Percentiles rank a stretch among this genome's conserved stretches.
Conservation (phyloP, 2,797 vertebrate genomes). For the Gallirallus australis region DNA sequence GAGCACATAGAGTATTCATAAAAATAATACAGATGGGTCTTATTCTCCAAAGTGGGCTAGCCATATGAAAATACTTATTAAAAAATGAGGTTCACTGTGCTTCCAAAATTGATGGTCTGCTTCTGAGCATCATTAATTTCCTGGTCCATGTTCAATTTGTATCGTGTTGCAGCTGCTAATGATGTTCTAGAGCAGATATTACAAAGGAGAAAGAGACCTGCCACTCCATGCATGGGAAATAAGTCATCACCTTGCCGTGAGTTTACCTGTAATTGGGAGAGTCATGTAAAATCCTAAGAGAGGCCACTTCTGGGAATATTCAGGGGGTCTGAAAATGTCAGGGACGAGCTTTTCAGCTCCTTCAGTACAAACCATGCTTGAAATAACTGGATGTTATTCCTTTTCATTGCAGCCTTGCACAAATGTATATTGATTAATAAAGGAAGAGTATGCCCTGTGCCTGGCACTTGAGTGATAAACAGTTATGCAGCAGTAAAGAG, state of each 20-base stretch:
- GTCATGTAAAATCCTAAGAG: neutral
- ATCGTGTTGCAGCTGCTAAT: neutral
- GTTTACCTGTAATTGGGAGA: constrained; percentile 3
- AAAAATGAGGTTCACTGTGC: neutral
- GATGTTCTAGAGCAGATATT: constrained; percentile 6
- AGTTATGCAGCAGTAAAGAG: constrained; percentile 36
- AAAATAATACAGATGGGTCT: constrained; percentile 2
- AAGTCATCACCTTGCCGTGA: neutral
- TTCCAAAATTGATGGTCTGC: neutral
- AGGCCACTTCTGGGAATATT: neutral
- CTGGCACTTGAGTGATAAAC: constrained; percentile 55
- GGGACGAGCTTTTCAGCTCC: neutral
- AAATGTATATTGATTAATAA: constrained; percentile 17
- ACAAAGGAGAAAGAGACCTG: neutral
- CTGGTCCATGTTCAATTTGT: neutral
- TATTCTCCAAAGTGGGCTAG: neutral
- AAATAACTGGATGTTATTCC: neutral
- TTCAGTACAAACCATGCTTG: neutral
- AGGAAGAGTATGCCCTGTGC: neutral
- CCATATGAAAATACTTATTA: neutral
- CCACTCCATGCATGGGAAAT: neutral
- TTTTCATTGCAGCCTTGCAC: neutral
- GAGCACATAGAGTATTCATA: neutral
- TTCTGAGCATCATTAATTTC: constrained; percentile 27
- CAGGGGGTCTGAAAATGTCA: neutral